phyloP scores from a whole-genome alignment of 2,797 vertebrate genomes.

The Odontamblyopus lacepedii region DNA sequence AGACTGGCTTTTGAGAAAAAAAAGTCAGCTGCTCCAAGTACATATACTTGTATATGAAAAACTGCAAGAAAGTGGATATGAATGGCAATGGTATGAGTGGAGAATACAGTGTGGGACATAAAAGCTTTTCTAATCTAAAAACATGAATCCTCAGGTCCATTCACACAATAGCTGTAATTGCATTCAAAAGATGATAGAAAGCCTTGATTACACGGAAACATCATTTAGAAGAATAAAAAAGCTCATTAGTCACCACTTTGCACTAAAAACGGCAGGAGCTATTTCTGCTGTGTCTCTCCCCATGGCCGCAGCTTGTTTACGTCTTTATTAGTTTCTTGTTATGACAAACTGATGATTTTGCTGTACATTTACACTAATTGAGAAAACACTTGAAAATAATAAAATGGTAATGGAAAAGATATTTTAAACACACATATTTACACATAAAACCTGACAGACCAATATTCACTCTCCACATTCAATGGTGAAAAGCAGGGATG shows the following conservation, averaged over 20 bases:
- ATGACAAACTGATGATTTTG: neutral
- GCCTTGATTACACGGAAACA: neutral
- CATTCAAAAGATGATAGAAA: conserved; percentile 3
- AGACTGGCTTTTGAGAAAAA: too few species aligned
- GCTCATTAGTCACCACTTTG: neutral
- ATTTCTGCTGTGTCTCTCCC: neutral
- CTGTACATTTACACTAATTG: neutral
- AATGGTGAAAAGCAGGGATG: too few species aligned
- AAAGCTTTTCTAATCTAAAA: neutral
- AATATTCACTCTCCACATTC: too few species aligned
- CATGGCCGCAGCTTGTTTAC: neutral
- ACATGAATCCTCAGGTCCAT: neutral
- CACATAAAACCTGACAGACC: too few species aligned
- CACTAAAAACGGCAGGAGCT: neutral
- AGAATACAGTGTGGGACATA: neutral
- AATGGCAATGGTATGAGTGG: too few species aligned
- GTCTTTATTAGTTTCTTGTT: conserved; percentile 1
- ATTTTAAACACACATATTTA: neutral
- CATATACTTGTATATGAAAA: too few species aligned
- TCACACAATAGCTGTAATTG: neutral
- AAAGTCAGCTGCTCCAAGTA: too few species aligned
- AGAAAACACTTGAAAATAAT: neutral
- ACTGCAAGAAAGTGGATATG: too few species aligned
- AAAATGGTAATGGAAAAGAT: neutral
- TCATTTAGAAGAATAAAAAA: conserved; percentile 1